Percentiles rank a stretch among this genome's conserved stretches.
phyloP scores from a whole-genome alignment of 53 echinoderm and acorn worm species.

The Mesocentrotus franciscanus region DNA sequence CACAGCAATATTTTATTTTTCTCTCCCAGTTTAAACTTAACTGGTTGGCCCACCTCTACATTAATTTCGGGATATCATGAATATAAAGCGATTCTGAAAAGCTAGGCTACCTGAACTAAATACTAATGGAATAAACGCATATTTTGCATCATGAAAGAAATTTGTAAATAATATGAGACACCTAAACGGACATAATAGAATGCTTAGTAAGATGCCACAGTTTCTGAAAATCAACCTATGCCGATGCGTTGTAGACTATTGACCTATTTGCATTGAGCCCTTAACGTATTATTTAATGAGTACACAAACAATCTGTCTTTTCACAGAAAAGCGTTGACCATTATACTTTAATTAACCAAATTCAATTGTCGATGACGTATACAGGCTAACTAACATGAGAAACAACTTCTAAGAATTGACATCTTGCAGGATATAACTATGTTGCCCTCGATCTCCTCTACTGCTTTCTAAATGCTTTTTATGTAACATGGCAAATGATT shows the following conservation, averaged over 20 bases:
- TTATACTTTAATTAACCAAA: background rate
- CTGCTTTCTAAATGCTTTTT: too few species aligned
- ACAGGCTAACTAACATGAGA: background rate
- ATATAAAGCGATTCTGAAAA: too few species aligned
- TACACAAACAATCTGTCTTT: background rate
- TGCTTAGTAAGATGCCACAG: background rate
- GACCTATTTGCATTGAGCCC: background rate
- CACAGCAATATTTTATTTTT: too few species aligned
- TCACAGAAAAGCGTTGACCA: background rate
- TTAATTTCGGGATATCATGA: too few species aligned
- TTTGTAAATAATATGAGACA: background rate
- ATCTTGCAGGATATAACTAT: background rate
- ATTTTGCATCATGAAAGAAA: background rate
- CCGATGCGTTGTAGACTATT: background rate
- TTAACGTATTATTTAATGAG: conserved; percentile 19
- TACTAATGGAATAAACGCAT: background rate
- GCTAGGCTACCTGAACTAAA: too few species aligned
- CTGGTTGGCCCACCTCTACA: too few species aligned
- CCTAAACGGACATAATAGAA: too few species aligned
- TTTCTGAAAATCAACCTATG: background rate
- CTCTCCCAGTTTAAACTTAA: too few species aligned
- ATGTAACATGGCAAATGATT: too few species aligned
- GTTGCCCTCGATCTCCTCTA: too few species aligned
- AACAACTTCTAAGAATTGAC: background rate
- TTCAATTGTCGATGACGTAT: background rate